A percentile compares a stretch with the other conserved stretches of the same genome.
Evolutionary conservation across 2,888 invertebrate genomes (phyloP).

Genomic region (Sinodicranocentrus sp.): DNA sequence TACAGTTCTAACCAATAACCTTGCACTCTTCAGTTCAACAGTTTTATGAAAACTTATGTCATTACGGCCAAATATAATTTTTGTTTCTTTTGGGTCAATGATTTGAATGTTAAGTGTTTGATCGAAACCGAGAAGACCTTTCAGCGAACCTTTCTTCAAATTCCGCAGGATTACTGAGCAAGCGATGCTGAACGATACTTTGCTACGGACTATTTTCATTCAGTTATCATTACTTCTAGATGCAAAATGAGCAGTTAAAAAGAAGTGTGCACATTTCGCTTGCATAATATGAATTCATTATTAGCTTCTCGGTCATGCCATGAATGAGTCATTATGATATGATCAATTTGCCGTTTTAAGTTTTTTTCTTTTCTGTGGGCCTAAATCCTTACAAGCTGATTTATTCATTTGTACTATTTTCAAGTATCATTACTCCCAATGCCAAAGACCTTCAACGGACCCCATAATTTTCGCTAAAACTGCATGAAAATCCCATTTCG

Average conservation of each 20-base stretch:
- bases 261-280: constrained; percentile 24
- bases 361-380: too few relatives aligned
- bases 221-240: not conserved
- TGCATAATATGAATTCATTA: constrained; percentile 56
- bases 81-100: constrained; percentile 30
- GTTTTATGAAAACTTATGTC: not conserved
- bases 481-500: constrained; percentile 32
- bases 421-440: not conserved
- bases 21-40: constrained; percentile 9
- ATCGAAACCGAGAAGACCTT: not conserved
- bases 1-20: constrained; percentile 38
- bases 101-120: constrained; percentile 7
- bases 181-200: too few relatives aligned
- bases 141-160: too few relatives aligned
- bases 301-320: constrained; percentile 31
- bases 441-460: constrained; percentile 35
- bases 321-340: constrained; percentile 33
- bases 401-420: not conserved
- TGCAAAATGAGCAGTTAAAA: not conserved
- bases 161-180: too few relatives aligned
- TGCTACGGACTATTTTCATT: too few relatives aligned
- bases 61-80: not conserved
- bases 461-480: constrained; percentile 11
- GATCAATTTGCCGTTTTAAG: not conserved
- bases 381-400: not conserved